Conservation (phyloP, 2,888 invertebrate genomes). For the Stenoptilia bipunctidactyla region DNA sequence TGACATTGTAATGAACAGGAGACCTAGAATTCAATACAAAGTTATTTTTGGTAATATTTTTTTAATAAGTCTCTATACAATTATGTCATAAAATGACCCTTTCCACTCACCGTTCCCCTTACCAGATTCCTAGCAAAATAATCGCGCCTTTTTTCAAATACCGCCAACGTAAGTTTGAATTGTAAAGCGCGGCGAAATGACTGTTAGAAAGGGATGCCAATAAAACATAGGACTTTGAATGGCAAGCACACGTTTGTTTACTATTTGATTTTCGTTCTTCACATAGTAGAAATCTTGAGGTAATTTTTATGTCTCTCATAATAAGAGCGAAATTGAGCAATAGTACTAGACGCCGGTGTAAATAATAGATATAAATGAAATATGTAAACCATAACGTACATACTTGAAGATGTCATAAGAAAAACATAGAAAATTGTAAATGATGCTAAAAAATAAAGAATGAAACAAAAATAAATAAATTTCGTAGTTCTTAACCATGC, state of each 20-base stretch:
- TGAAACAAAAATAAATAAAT: no score
- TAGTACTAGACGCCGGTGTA: no score
- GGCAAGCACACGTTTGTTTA: constrained; percentile 56
- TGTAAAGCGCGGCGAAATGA: constrained; percentile 50
- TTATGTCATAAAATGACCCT: constrained; percentile 63
- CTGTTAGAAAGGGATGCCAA: constrained; percentile 64
- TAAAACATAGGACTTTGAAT: constrained; percentile 59
- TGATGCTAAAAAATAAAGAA: no score
- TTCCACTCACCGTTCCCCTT: constrained; percentile 47
- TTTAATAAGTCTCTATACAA: constrained; percentile 43
- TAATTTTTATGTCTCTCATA: constrained; percentile 53
- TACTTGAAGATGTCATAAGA: no score
- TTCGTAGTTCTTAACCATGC: no score
- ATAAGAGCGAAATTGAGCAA: constrained; percentile 58
- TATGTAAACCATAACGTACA: no score
- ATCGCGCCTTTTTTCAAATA: constrained; percentile 64
- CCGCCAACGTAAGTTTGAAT: constrained; percentile 64
- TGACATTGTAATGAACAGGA: not conserved
- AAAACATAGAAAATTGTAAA: no score
- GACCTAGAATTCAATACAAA: constrained; percentile 2
- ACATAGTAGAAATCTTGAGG: constrained; percentile 25
- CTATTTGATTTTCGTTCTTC: constrained; percentile 54
- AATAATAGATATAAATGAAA: no score
- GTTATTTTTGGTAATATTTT: constrained; percentile 31
- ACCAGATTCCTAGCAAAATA: constrained; percentile 54